Conservation (phyloP, 23 tunicate species). For the Phallusia fumigata region DNA sequence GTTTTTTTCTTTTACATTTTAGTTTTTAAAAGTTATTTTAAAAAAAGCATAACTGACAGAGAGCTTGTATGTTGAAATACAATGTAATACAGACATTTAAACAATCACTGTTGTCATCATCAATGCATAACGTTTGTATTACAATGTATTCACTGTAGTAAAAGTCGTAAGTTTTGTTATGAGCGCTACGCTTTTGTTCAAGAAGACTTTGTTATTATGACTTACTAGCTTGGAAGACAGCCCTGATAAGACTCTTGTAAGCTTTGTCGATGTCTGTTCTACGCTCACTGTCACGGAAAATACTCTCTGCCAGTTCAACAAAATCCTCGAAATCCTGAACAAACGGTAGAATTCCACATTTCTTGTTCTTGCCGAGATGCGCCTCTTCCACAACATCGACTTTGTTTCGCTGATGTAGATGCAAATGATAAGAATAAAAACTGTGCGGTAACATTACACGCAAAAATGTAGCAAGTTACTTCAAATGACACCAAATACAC, state of each 20-base stretch:
- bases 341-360: constrained; percentile 88
- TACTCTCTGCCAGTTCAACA: constrained; percentile 89
- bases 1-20: too few species aligned
- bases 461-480: too few species aligned
- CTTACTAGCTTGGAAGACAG: constrained; percentile 87
- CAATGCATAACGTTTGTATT: too few species aligned
- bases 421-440: neutral
- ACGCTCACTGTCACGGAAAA: constrained; percentile 74
- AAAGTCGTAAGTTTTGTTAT: too few species aligned
- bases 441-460: neutral
- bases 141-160: too few species aligned
- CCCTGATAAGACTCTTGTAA: constrained; percentile 65
- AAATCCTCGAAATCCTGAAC: constrained; percentile 92
- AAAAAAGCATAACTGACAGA: too few species aligned
- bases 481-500: too few species aligned
- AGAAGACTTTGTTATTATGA: neutral
- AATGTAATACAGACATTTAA: neutral
- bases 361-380: constrained; percentile 66
- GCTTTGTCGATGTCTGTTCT: constrained; percentile 91
- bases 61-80: too few species aligned
- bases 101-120: neutral
- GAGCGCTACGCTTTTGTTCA: too few species aligned
- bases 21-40: too few species aligned
- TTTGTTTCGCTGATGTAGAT: constrained; percentile 73
- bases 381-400: constrained; percentile 42